Base-by-base conservation (phyloP, 2,888 invertebrate species). In the Microctonus aethiopoides region DNA sequence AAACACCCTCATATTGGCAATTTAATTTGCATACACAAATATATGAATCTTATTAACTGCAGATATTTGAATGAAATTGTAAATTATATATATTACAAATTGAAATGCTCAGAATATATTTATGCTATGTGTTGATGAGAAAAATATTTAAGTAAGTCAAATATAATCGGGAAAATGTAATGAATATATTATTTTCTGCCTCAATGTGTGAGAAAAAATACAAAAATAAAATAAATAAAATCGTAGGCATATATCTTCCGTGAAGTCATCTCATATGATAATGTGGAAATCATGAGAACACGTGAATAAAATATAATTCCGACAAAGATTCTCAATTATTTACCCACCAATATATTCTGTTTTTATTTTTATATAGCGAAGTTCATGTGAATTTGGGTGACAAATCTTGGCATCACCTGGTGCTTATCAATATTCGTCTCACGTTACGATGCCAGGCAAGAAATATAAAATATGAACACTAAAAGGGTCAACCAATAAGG, bases 311-410 rank as follows among this genome's bases (percentile, higher is more conserved):
- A 63, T 52, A 63, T 52, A 20, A 20, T 29, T 34, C 20, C 2
- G 16, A 22, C 3, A 51, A 29, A 13, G 16, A 63, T 52, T 52
- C 13, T 7, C n/a, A 52, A 63, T 63, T 10, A 51, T 63, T 34
- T 63, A 63, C 63, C 13, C 16, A 63, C 52, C 52, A 10, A 32
- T 10, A 32, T 32, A 26, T 20, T 54, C 10, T 54, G 46, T 46
- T 16, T 22, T 26, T 24, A 63, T 63, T 36, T 52, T 22, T 9
- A 34, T 32, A 51, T 39, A 5, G 29, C 7, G 13, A 32, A 32
- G 34, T 16, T 63, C 29, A 34, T 63, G 7, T 63, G 51, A 63
- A 63, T 63, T 63, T 51, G 51, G 10, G 46, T 63, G 63, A 63
- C 26, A 26, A 63, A 60, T 16, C 6, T 26, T 51, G 16, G 20